phyloP scores from a whole-genome alignment of 2,888 invertebrate genomes.

The Noctua fimbriata region DNA sequence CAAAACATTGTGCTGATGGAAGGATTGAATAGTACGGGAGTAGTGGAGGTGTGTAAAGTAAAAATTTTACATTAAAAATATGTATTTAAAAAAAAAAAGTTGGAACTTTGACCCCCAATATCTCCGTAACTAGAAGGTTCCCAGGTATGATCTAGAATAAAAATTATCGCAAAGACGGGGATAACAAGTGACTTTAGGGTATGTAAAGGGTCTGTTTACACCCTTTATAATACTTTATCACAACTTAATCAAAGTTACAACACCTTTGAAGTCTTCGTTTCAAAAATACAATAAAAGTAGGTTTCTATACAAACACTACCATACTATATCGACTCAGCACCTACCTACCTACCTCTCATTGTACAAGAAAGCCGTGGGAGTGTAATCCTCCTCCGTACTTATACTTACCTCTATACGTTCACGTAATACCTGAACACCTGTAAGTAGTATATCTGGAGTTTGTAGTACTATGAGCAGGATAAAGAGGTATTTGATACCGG shows the following conservation, averaged over 20 bases:
- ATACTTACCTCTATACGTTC: conserved; percentile 7
- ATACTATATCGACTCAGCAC: background rate
- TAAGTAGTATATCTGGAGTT: conserved; percentile 7
- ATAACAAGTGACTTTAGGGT: no score
- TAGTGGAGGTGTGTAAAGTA: no score
- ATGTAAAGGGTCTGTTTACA: no score
- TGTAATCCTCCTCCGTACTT: background rate
- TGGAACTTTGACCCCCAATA: no score
- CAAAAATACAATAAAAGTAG: background rate
- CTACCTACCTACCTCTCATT: background rate
- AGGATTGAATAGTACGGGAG: no score
- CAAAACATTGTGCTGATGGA: no score
- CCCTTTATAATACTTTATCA: background rate
- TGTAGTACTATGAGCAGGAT: conserved; percentile 7
- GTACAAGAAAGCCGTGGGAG: background rate
- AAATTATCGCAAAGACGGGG: no score
- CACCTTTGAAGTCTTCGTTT: background rate
- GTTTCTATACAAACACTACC: background rate
- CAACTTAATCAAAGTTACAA: background rate
- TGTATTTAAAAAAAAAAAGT: no score
- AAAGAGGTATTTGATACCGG: conserved; percentile 17
- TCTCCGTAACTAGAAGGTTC: no score
- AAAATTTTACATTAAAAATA: no score
- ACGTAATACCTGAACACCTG: conserved; percentile 11
- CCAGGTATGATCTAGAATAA: no score